Base-by-base conservation (phyloP, 1,140 invertebrate species). In the Leptoteleia sp. region DNA sequence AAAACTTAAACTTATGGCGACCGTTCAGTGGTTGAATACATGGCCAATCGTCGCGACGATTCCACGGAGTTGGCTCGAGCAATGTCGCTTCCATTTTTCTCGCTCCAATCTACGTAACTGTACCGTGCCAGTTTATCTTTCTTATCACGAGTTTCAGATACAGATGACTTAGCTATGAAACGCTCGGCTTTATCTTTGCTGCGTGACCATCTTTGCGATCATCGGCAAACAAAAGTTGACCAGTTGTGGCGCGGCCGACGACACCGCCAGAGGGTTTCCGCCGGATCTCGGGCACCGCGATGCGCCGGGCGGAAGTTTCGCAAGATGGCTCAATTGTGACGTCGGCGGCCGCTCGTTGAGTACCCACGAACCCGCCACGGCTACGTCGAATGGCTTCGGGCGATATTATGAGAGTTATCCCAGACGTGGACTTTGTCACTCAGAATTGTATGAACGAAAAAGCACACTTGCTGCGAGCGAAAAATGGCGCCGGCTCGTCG, bases 401-500 rank as follows among this genome's bases (percentile, higher is more conserved):
- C 6, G 15, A 25, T 59, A 82, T 45, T 72, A 81, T 81, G 82
- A 83, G 78, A 79, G 59, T 79, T 17, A 43, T 52, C 81, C 62
- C 79, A n/a, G 67, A 81, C 45, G 42, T 42, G 19, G 54, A 83
- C 47, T 64, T 68, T 9, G 42, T 61, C 43, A 78, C 72, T 16
- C 77, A 82, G 70, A 81, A 80, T 68, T 70, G 75, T 35, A 47
- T 31, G 1, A 80, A 82, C 13, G 85, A 85, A 25, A 76, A 27
- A 25, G 81, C 79, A 17, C 73, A 33, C 3, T 79, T 85, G 47
- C 54, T 84, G 9, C 52, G 15, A 5, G 42, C 17, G 40, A 25
- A 73, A 70, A 67, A 70, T 78, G 61, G 42, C 64, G 57, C 61
- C 43, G 37, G 61, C 42, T 65, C 65, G 13, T 76, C 37, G 70